Percentiles rank a stretch among this genome's conserved stretches.
These are phyloP conservation scores for Aphodius granarius DNA, from an alignment of 2,888 invertebrate species.

Conservation along the genomic window DNA sequence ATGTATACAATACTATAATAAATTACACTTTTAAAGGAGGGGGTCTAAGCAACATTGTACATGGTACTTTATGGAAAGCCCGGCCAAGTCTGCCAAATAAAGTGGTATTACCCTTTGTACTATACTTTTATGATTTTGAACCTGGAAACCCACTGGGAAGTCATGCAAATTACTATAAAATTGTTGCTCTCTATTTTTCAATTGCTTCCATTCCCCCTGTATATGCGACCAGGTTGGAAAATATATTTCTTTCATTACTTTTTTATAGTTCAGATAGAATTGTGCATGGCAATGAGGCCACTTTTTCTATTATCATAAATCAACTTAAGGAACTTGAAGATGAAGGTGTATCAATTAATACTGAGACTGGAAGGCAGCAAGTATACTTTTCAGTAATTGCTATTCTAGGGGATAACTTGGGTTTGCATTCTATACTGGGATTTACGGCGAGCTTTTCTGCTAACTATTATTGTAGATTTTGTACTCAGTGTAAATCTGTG, in stretches of 20 bases:
- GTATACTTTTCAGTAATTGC: constrained; percentile 31
- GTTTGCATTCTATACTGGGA: constrained; percentile 36
- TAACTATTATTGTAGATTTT: constrained; percentile 37
- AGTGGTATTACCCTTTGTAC: constrained; percentile 27
- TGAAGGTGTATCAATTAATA: constrained; percentile 33
- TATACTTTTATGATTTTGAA: constrained; percentile 37
- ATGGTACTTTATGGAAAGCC: background rate
- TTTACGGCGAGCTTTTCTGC: constrained; percentile 36
- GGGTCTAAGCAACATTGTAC: background rate
- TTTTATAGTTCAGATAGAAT: constrained; percentile 36
- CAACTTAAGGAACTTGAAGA: constrained; percentile 34
- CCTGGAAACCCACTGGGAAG: constrained; percentile 34
- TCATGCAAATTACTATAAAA: constrained; percentile 33
- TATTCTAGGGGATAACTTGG: constrained; percentile 40
- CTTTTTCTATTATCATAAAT: constrained; percentile 32
- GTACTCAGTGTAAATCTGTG: constrained; percentile 18
- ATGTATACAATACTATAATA: background rate
- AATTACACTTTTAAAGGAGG: background rate
- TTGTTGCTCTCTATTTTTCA: constrained; percentile 34
- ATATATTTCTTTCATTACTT: constrained; percentile 36
- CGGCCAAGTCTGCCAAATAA: background rate
- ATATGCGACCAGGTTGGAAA: constrained; percentile 22
- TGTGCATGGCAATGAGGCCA: constrained; percentile 33
- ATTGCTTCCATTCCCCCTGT: constrained; percentile 32
- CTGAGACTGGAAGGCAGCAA: constrained; percentile 11